Conservation (phyloP, 2,113 vertebrate species). For the Tyrannus savana region DNA sequence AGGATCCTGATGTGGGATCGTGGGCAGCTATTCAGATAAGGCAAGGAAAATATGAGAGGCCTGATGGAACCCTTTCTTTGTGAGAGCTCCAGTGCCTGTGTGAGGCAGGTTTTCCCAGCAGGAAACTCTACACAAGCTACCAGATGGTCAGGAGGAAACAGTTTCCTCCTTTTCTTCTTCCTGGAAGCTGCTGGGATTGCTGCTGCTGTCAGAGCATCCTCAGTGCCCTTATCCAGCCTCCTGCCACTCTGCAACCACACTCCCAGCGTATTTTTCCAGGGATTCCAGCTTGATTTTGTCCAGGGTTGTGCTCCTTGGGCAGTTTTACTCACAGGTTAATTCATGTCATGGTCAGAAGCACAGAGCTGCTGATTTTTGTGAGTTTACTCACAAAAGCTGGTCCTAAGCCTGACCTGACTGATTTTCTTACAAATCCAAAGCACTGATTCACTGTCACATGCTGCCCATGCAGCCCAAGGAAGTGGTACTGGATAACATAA, state of each 20-base stretch:
- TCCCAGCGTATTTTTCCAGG: not conserved
- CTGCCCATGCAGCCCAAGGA: not conserved
- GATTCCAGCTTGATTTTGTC: not conserved
- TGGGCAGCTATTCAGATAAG: not conserved
- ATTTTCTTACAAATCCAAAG: not conserved
- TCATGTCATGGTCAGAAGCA: not conserved
- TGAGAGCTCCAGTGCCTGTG: not conserved
- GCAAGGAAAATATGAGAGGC: not conserved
- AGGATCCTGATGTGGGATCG: not conserved
- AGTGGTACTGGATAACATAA: not conserved
- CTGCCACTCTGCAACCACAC: not conserved
- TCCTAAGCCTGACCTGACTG: not conserved
- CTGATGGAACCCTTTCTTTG: not conserved
- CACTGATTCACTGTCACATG: not conserved
- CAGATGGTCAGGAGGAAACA: not conserved
- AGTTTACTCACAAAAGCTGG: not conserved
- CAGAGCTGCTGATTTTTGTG: not conserved
- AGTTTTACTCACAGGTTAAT: not conserved
- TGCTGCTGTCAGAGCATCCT: not conserved
- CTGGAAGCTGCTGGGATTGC: not conserved
- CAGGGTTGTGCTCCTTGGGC: not conserved
- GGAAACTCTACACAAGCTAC: not conserved
- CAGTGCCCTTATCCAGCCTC: not conserved
- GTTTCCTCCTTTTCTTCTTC: not conserved
- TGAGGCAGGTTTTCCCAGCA: not conserved